Percentiles rank a stretch among this genome's conserved stretches.
These are phyloP conservation scores for Sialia sialis DNA, from an alignment of 2,113 vertebrate genomes.

Conservation along the genomic window DNA sequence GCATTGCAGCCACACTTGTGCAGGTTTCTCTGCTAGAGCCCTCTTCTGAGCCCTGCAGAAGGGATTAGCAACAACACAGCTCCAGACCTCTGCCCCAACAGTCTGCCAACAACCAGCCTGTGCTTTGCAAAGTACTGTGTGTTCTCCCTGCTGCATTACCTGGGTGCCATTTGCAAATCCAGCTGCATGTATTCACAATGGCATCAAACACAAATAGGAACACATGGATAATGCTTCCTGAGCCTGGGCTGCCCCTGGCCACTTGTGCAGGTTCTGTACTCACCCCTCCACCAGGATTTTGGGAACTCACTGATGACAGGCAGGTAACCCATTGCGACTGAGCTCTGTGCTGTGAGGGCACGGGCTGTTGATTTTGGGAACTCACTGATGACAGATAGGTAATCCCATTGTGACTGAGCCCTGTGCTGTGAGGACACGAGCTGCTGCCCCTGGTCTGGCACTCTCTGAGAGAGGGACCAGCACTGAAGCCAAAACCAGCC, in stretches of 20 bases:
- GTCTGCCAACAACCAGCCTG: not conserved
- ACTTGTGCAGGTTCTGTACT: not conserved
- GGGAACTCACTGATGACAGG: not conserved
- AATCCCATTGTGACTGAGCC: not conserved
- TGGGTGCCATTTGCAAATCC: not conserved
- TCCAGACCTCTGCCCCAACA: not conserved
- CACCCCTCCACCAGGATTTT: not conserved
- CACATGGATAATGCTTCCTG: not conserved
- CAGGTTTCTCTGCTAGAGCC: not conserved
- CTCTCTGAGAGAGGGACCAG: not conserved
- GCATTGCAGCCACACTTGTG: not conserved
- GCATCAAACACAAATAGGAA: not conserved
- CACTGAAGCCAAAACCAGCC: not conserved
- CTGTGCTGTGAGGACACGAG: fast-evolving
- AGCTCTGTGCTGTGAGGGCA: not conserved
- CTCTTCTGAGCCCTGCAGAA: not conserved
- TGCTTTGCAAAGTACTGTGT: not conserved
- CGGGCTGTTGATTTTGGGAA: fast-evolving
- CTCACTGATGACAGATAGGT: not conserved
- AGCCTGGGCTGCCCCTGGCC: not conserved
- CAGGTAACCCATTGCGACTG: not conserved
- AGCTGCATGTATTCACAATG: fast-evolving
- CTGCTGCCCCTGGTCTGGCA: not conserved
- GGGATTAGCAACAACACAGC: not conserved
- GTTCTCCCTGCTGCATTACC: not conserved